Evolutionary conservation across 23 tunicate species (phyloP).

Genomic region (Trididemnum nubilum): DNA sequence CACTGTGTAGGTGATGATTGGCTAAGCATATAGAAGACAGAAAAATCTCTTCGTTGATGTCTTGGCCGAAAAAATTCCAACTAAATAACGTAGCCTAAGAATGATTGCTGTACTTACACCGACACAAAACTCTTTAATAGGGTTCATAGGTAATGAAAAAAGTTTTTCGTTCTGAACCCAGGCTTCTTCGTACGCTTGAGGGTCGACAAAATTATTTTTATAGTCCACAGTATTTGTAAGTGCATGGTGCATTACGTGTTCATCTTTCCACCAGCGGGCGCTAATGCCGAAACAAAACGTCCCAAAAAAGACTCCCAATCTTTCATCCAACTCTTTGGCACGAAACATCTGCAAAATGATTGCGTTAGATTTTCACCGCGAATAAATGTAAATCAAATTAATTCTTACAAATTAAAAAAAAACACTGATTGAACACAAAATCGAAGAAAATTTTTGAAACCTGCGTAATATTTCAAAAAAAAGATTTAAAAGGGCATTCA

Average conservation of each 20-base stretch:
- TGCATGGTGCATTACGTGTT: slow-evolving; percentile 83
- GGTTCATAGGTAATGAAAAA: slow-evolving; percentile 46
- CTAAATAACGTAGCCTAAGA: too few relatives aligned
- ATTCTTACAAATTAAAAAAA: too few relatives aligned
- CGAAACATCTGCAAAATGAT: slow-evolving; percentile 24
- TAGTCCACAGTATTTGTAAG: slow-evolving; percentile 81
- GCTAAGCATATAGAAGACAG: too few relatives aligned
- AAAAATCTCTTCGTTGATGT: too few relatives aligned
- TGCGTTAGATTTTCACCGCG: too few relatives aligned
- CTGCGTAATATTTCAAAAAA: too few relatives aligned
- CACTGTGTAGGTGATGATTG: too few relatives aligned
- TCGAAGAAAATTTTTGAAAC: neutral
- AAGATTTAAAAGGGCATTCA: too few relatives aligned
- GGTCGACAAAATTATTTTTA: slow-evolving; percentile 59
- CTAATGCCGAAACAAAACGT: slow-evolving; percentile 87
- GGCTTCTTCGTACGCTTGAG: slow-evolving; percentile 72
- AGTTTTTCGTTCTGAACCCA: slow-evolving; percentile 88
- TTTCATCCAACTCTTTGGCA: slow-evolving; percentile 48
- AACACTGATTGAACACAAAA: neutral
- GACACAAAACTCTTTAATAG: slow-evolving; percentile 29
- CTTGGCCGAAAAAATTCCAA: too few relatives aligned
- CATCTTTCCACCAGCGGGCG: slow-evolving; percentile 94
- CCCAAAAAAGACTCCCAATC: slow-evolving; percentile 80
- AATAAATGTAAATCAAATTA: too few relatives aligned
- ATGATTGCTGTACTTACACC: slow-evolving; percentile 45